Percentiles rank a stretch among this genome's conserved stretches.
Conservation (phyloP, 2,888 invertebrate species). For the Myathropa florea region DNA sequence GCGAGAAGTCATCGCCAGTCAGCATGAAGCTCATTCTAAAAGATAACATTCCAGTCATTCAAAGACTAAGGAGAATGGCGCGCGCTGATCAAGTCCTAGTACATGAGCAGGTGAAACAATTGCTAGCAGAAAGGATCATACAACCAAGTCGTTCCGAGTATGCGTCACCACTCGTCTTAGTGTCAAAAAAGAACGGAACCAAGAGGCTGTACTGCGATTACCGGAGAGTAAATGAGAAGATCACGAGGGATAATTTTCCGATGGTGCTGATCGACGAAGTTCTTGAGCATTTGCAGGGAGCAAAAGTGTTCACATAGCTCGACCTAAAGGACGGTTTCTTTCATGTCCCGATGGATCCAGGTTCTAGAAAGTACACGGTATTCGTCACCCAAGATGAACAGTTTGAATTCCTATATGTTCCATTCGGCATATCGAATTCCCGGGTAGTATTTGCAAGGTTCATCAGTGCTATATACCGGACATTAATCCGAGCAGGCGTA, state of each 20-base stretch:
- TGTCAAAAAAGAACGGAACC: slow-evolving; percentile 32
- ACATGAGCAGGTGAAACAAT: background rate
- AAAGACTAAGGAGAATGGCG: slow-evolving; percentile 17
- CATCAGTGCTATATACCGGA: background rate
- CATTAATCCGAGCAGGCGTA: background rate
- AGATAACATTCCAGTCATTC: slow-evolving; percentile 1
- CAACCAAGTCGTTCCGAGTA: slow-evolving; percentile 29
- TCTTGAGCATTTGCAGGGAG: slow-evolving; percentile 55
- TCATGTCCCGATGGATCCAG: slow-evolving; percentile 69
- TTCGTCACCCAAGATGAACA: slow-evolving; percentile 73
- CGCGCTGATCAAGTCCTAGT: background rate
- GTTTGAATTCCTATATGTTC: no score
- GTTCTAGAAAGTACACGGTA: slow-evolving; percentile 58
- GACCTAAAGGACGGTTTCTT: slow-evolving; percentile 72
- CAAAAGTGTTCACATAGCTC: slow-evolving; percentile 68
- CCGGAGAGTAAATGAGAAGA: slow-evolving; percentile 65
- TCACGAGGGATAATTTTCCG: slow-evolving; percentile 66
- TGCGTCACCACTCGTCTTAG: slow-evolving; percentile 39
- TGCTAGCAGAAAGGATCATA: slow-evolving; percentile 13
- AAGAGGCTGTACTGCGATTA: slow-evolving; percentile 44
- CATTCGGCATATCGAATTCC: slow-evolving; percentile 67
- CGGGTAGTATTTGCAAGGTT: slow-evolving; percentile 53
- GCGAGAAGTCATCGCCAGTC: slow-evolving; percentile 3
- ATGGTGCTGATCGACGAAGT: slow-evolving; percentile 66
- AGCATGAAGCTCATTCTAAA: slow-evolving; percentile 9